Percentiles rank a stretch among this genome's conserved stretches.
Conservation (phyloP, 2,888 invertebrate species). For the Dryobotodes eremita region DNA sequence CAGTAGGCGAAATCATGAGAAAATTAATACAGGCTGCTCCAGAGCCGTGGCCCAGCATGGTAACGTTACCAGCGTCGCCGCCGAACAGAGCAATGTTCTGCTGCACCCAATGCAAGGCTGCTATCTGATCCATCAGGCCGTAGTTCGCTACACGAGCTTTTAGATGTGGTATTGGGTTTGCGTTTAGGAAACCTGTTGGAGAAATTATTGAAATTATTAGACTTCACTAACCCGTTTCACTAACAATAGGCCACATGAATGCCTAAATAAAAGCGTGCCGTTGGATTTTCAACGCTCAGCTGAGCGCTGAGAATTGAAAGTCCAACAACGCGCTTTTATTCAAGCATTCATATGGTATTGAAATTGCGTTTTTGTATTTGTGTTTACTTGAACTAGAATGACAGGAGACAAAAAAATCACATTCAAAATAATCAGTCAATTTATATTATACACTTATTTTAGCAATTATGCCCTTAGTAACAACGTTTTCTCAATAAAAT, state of each 20-base stretch:
- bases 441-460: too few species aligned
- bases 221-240: neutral
- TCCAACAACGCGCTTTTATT: neutral
- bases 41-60: constrained; percentile 98
- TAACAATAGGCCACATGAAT: too few species aligned
- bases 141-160: constrained; percentile 98
- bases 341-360: too few species aligned
- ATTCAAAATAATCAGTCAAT: neutral
- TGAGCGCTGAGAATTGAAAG: neutral
- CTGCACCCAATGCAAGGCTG: constrained; percentile 99
- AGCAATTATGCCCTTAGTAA: too few species aligned
- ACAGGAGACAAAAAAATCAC: neutral
- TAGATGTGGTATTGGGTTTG: constrained; percentile 96
- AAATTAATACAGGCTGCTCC: constrained; percentile 99
- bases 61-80: constrained; percentile 98
- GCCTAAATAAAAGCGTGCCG: neutral
- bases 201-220: constrained; percentile 1
- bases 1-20: constrained; percentile 98
- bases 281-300: neutral
- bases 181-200: constrained; percentile 95
- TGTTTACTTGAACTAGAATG: neutral
- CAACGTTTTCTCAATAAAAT: neutral
- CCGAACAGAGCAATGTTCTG: constrained; percentile 98
- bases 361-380: neutral
- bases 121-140: constrained; percentile 99